Base-by-base conservation (phyloP, 2,797 vertebrate species). In the Coracias cyanogaster region DNA sequence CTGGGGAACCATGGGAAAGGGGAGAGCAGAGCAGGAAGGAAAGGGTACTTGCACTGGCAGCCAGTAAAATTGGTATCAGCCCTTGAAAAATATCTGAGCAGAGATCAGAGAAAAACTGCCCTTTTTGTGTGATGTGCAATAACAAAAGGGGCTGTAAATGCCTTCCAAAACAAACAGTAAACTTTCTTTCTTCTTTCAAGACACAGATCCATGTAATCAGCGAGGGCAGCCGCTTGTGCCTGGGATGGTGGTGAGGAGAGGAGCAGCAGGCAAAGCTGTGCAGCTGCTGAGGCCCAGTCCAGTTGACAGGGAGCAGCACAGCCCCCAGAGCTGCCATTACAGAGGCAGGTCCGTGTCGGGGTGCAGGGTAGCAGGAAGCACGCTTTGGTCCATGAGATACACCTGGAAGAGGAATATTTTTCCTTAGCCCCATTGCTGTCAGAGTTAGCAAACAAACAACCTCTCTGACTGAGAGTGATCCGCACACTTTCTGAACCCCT, bases 311-410 rank as follows among this genome's bases (percentile, higher is more conserved):
- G 49, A 60, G 8, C n/a, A 72, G 41, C 31, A 14, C 6, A 67
- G 39, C 12, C 37, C 26, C 26, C 1, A 2, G 62, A 51, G 58
- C 45, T 60, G 49, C 39, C 18, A 13, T 57, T 77, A 28, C 33
- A 39, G 16, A 6, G 13, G 1, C 46, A 82, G 52, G 62, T 29
- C 33, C 1, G 0, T 49, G 52, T 10, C 0, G 0, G 37, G 17
- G 17, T 2, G 3, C 18, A 71, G 54, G 41, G 14, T 13, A 11
- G 28, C 54, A 69, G 6, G 29, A 35, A 72, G 46, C 28, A 10
- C 1, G 6, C 20, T 90, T 70, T 9, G 6, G 46, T 31, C n/a
- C 41, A 8, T 37, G 37, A 60, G 25, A 52, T 35, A 12, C 31
- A 52, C 15, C 46, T 4, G 8, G 24, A 61, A 66, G 46, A 49